Percentiles rank a stretch among this genome's conserved stretches.
phyloP scores from a whole-genome alignment of 2,888 invertebrate genomes.

The Ceratothoa steindachneri region DNA sequence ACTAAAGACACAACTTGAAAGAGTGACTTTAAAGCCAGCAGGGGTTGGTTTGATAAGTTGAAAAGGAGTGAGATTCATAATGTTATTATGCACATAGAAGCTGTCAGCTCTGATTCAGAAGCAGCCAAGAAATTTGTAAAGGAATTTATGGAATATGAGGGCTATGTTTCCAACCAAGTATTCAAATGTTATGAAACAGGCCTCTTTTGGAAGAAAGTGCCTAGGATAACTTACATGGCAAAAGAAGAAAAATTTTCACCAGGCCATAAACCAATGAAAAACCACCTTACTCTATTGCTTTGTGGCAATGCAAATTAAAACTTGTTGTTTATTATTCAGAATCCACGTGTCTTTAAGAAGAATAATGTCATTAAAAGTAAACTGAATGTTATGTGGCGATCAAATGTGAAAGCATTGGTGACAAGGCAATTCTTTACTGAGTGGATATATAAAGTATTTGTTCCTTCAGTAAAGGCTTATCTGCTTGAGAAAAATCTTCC shows the following conservation, averaged over 20 bases:
- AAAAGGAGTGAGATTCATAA: not conserved
- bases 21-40: too few species aligned
- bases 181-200: constrained; percentile 21
- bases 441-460: not conserved
- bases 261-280: constrained; percentile 29
- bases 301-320: constrained; percentile 34
- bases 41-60: constrained; percentile 11
- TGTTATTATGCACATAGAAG: not conserved
- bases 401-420: constrained; percentile 3
- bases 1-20: too few species aligned
- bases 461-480: not conserved
- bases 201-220: constrained; percentile 23
- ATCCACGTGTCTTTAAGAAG: constrained; percentile 31
- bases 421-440: not conserved
- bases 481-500: not conserved
- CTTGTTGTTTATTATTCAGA: constrained; percentile 22
- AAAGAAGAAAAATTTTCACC: constrained; percentile 24
- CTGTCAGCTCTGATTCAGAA: constrained; percentile 19
- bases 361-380: constrained; percentile 8
- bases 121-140: constrained; percentile 36
- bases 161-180: constrained; percentile 9
- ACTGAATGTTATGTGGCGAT: not conserved
- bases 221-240: constrained; percentile 19
- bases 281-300: constrained; percentile 20
- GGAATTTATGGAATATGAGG: not conserved